Evolutionary conservation across 2,113 vertebrate species (phyloP).

Genomic region (Chloropsis cyanopogon): DNA sequence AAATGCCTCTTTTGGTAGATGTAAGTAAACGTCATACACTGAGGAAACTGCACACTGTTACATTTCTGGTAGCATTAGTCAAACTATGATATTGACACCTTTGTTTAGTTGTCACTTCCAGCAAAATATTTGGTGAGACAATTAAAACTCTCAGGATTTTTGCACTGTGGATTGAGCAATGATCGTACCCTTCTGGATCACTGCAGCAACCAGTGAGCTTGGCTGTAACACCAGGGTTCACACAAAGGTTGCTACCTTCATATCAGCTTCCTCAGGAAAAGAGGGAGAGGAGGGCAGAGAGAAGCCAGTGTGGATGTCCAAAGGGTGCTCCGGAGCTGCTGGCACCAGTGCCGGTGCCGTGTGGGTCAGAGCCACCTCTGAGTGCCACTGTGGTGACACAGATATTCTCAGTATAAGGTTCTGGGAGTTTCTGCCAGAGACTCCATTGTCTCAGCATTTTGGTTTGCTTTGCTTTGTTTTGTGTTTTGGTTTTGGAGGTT

Average conservation of each 20-base stretch:
- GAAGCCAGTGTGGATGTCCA: fast-evolving
- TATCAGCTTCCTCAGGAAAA: not conserved
- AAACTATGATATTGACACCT: not conserved
- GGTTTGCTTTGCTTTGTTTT: not conserved
- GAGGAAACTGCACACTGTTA: not conserved
- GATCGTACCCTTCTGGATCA: not conserved
- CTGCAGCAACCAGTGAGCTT: not conserved
- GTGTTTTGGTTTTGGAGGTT: not conserved
- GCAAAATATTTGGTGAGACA: not conserved
- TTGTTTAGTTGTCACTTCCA: not conserved
- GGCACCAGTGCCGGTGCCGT: fast-evolving
- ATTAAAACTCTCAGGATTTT: not conserved
- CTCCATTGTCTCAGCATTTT: not conserved
- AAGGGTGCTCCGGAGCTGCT: not conserved
- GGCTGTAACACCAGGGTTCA: not conserved
- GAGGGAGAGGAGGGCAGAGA: not conserved
- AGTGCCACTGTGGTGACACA: not conserved
- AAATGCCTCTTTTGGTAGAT: not conserved
- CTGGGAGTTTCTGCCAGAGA: not conserved
- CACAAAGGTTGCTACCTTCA: fast-evolving
- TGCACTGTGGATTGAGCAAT: not conserved
- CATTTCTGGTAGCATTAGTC: not conserved
- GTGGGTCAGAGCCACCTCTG: fast-evolving
- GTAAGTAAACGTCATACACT: not conserved
- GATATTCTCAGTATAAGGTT: not conserved